Evolutionary conservation across 2,113 vertebrate species (phyloP).

Genomic region (Carassius gibelio): DNA sequence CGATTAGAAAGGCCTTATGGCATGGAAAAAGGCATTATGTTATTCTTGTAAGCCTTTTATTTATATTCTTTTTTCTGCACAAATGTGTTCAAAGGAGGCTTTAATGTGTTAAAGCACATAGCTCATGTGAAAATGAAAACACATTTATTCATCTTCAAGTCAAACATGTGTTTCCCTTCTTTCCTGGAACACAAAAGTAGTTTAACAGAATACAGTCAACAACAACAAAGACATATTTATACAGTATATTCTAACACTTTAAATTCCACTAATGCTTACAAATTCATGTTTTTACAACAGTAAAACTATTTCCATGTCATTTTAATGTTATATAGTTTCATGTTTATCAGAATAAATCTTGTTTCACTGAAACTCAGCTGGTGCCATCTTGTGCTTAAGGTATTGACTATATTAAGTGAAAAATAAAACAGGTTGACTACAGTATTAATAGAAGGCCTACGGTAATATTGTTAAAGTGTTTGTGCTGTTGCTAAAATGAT

Average conservation of each 20-base stretch:
- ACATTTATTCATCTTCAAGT: not conserved
- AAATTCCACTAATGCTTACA: not conserved
- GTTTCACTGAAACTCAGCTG: too few relatives aligned
- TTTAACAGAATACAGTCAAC: not conserved
- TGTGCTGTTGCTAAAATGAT: not conserved
- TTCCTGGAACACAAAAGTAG: not conserved
- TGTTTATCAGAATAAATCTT: not conserved
- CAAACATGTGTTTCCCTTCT: not conserved
- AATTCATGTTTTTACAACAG: not conserved
- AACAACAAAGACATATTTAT: not conserved
- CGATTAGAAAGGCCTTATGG: not conserved
- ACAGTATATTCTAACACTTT: too few relatives aligned
- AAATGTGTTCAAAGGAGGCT: not conserved
- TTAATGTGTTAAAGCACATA: not conserved
- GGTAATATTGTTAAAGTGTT: not conserved
- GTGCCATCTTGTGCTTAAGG: too few relatives aligned
- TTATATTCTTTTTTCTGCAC: not conserved
- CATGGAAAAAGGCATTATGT: slow-evolving; percentile 10
- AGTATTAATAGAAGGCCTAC: not conserved
- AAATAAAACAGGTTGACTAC: not conserved
- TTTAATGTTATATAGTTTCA: not conserved
- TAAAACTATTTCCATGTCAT: not conserved
- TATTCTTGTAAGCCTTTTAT: slow-evolving; percentile 18
- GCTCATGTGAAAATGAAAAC: not conserved
- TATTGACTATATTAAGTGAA: not conserved